Conservation (phyloP, 2,888 invertebrate species). For the Uloborus plumipes region DNA sequence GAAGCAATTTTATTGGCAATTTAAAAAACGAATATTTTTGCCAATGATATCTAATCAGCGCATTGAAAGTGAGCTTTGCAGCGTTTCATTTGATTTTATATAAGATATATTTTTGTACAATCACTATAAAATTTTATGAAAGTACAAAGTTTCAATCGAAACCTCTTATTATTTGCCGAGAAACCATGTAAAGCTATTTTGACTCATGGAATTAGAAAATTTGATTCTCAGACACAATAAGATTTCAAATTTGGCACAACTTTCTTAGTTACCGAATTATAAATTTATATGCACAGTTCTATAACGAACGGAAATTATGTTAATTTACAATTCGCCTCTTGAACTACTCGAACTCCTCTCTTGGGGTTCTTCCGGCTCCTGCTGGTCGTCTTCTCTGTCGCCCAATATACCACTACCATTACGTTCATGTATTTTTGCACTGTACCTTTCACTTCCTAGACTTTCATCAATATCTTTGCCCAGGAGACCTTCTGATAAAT, state of each 20-base stretch:
- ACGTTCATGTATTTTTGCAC: conserved; percentile 36
- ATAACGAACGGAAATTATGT: neutral
- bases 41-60: too few relatives aligned
- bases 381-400: conserved; percentile 27
- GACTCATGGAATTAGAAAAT: too few relatives aligned
- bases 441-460: conserved; percentile 23
- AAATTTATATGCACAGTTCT: too few relatives aligned
- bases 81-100: too few relatives aligned
- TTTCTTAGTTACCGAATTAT: conserved; percentile 1
- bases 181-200: too few relatives aligned
- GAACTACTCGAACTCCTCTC: conserved; percentile 59
- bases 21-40: too few relatives aligned
- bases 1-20: too few relatives aligned
- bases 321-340: conserved; percentile 43
- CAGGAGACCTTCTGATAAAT: conserved; percentile 11
- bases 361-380: conserved; percentile 34
- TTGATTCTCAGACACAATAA: too few relatives aligned
- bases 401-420: conserved; percentile 52
- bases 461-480: conserved; percentile 18
- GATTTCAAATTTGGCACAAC: conserved; percentile 39
- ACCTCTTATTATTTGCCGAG: neutral
- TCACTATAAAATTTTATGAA: too few relatives aligned
- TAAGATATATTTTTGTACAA: too few relatives aligned
- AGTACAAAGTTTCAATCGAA: neutral
- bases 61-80: too few relatives aligned